Evolutionary conservation across 2,797 vertebrate species (phyloP).

Genomic region (Ataeniobius toweri): DNA sequence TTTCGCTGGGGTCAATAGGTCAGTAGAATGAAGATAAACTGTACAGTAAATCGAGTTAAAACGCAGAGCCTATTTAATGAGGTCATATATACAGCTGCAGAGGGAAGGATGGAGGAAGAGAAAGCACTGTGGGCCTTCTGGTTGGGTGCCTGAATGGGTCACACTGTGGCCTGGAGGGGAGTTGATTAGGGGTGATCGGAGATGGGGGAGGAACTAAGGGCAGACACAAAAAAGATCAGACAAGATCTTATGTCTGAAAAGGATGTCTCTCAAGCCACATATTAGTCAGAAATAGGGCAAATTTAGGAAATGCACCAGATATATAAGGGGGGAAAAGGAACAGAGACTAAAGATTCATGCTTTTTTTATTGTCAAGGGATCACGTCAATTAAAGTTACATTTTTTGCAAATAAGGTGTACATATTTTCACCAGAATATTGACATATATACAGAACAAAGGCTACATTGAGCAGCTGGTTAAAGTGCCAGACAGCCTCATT

Average conservation of each 20-base stretch:
- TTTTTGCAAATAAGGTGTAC: not conserved
- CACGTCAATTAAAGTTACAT: not conserved
- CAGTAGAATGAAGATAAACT: slow-evolving; percentile 35
- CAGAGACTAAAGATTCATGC: not conserved
- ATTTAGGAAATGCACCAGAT: slow-evolving; percentile 30
- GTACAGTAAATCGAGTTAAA: slow-evolving; percentile 45
- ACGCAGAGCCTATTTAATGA: slow-evolving; percentile 47
- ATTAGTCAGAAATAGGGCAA: slow-evolving; percentile 50
- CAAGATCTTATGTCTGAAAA: slow-evolving; percentile 34
- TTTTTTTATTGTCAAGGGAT: not conserved
- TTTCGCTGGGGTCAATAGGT: slow-evolving; percentile 54
- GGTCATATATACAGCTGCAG: slow-evolving; percentile 50
- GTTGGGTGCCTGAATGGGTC: slow-evolving; percentile 76
- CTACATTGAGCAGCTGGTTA: not conserved
- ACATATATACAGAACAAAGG: not conserved
- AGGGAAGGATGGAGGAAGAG: slow-evolving; percentile 29
- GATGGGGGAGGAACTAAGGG: slow-evolving; percentile 18
- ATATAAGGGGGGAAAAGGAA: not conserved
- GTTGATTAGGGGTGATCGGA: slow-evolving; percentile 29
- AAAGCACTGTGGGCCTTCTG: slow-evolving; percentile 57
- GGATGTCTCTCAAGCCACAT: slow-evolving; percentile 40
- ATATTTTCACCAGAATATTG: not conserved
- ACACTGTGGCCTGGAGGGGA: slow-evolving; percentile 58
- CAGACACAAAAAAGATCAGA: slow-evolving; percentile 47
- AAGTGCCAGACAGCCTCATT: slow-evolving; percentile 2